Evolutionary conservation across 1,140 invertebrate species (phyloP).

Genomic region (Cydia fagiglandana): DNA sequence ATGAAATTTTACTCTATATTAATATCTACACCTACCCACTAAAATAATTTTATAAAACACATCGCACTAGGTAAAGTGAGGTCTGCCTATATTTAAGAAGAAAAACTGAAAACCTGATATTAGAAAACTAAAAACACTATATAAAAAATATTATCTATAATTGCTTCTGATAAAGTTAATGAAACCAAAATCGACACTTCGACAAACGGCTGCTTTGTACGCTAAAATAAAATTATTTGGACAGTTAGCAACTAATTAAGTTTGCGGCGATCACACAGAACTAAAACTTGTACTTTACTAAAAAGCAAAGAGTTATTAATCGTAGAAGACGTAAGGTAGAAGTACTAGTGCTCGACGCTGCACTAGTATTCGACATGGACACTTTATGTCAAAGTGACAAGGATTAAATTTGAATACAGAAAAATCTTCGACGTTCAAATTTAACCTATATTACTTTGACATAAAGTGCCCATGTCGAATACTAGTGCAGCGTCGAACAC

Average conservation of each 20-base stretch:
- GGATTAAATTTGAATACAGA: too few relatives aligned
- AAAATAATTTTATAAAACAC: constrained; percentile 20
- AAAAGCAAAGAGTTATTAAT: not conserved
- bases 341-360: too few relatives aligned
- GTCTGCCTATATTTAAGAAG: not conserved
- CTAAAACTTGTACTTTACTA: constrained; percentile 40
- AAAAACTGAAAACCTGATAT: not conserved
- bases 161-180: constrained; percentile 1
- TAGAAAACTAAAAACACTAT: constrained; percentile 7
- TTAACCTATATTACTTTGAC: too few relatives aligned
- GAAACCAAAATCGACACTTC: not conserved
- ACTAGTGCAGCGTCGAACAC: too few relatives aligned
- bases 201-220: not conserved
- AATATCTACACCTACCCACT: constrained; percentile 22
- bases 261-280: not conserved
- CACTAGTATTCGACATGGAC: too few relatives aligned
- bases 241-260: not conserved
- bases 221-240: not conserved
- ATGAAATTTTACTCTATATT: not conserved
- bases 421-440: too few relatives aligned
- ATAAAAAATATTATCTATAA: not conserved
- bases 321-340: too few relatives aligned
- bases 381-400: too few relatives aligned
- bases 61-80: constrained; percentile 1
- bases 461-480: too few relatives aligned